Percentiles rank a stretch among this genome's conserved stretches.
These are phyloP conservation scores for Macropis europaea DNA, from an alignment of 2,888 invertebrate genomes.

Conservation along the genomic window DNA sequence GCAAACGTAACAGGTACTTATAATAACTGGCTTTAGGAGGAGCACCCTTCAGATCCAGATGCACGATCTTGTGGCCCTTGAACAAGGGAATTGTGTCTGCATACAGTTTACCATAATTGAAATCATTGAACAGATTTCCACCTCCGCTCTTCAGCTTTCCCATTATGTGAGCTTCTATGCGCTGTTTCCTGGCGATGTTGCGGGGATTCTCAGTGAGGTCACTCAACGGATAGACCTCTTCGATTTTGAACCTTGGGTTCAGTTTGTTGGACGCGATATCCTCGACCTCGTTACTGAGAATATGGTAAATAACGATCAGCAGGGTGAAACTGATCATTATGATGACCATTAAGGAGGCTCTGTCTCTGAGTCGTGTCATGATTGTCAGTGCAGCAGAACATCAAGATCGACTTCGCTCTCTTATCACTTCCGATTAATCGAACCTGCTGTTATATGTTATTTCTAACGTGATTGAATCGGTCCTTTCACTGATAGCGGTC, in stretches of 20 bases:
- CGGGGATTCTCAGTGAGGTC: slow-evolving; percentile 62
- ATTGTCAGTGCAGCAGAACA: slow-evolving; percentile 32
- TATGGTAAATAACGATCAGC: slow-evolving; percentile 75
- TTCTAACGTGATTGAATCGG: slow-evolving; percentile 1
- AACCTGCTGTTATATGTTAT: slow-evolving; percentile 13
- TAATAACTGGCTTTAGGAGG: slow-evolving; percentile 86
- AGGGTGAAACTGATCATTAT: slow-evolving; percentile 70
- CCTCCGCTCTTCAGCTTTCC: slow-evolving; percentile 48
- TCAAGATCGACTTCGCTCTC: slow-evolving; percentile 35
- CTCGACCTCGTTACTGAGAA: slow-evolving; percentile 72
- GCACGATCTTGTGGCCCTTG: slow-evolving; percentile 85
- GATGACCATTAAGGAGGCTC: slow-evolving; percentile 71
- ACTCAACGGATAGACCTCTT: slow-evolving; percentile 59
- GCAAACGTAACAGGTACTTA: slow-evolving; percentile 83
- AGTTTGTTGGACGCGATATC: slow-evolving; percentile 57
- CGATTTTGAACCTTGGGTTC: slow-evolving; percentile 54
- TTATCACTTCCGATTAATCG: slow-evolving; percentile 9
- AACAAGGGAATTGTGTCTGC: slow-evolving; percentile 63
- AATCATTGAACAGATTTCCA: slow-evolving; percentile 30
- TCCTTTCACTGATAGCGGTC: neutral
- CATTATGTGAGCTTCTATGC: slow-evolving; percentile 63
- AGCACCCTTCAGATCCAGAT: slow-evolving; percentile 92
- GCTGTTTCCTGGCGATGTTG: slow-evolving; percentile 58
- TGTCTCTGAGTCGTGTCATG: slow-evolving; percentile 73
- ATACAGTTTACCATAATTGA: slow-evolving; percentile 31